Base-by-base conservation (phyloP, 1,140 invertebrate genomes). In the Ostrea denselamellosa region DNA sequence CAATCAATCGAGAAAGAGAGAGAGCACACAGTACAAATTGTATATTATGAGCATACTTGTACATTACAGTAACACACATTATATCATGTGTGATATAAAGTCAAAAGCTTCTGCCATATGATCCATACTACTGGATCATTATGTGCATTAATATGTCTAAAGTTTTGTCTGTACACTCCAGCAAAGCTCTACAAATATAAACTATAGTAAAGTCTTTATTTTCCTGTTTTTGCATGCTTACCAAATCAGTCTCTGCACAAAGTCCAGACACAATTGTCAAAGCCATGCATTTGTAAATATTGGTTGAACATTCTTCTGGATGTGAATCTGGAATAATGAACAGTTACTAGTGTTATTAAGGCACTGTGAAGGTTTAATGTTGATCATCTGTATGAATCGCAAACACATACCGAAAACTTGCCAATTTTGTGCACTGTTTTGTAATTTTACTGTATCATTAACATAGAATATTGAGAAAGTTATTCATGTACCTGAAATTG, bases 261-360 rank as follows among this genome's bases (percentile, higher is more conserved):
- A 77, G 68, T 25, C 68, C 68, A 77, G 68, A 77, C 12, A 77
- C 12, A 14, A 77, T 25, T 77, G 68, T 28, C 25, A 77, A 77
- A 8, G 68, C 68, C 68, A 77, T 77, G 22, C 25, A 77, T 34
- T 77, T 77, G 68, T 77, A 77, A 34, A 77, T 77, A 34, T 77
- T 77, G 68, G 68, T 25, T 28, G 68, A 77, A 28, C 68, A 77
- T 28, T 77, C 68, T 34, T 77, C 68, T 77, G 68, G 68, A 8
- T 77, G 68, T 12, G 68, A 77, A 77, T 77, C 68, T 77, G 68
- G 17, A 62, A 62, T 62, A 17, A 62, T 62, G 17, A 62, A 62
- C 17, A 62, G 17, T 62, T 62, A 62, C n/a, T 62, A 62, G 2
- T 19, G 19, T 2, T 44, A 44, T 5, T 44, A 44, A 44, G 2